Evolutionary conservation across 2,797 vertebrate species (phyloP), one percentile per base, ranked within the genome.

Genomic region (Valencia hispanica): DNA sequence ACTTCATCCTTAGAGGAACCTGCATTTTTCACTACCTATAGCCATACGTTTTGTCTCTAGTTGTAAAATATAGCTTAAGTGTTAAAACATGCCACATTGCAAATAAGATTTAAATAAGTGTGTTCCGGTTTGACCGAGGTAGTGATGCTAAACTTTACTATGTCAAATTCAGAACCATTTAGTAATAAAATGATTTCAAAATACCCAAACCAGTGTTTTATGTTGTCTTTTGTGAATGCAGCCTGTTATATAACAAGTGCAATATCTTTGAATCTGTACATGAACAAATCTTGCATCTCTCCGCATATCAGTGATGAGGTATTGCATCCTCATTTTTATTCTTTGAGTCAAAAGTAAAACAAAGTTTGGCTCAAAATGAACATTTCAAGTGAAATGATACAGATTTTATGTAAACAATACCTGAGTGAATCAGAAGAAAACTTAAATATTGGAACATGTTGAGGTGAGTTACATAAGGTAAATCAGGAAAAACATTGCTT

Each of bases 291-390:
- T 36, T 68, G 47, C 68, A 79, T 51, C 70, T 66, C 41, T 18
- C 68, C 20, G n/a, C 45, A 80, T 65, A 55, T 51, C 20, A 57
- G 5, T 22, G 59, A 71, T 66, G 48, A 79, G 15, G 17, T 72
- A 63, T 79, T 53, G 68, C 27, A 79, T 76, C n/a, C 73, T 75
- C 32, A 70, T 53, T 65, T 70, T 71, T 47, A 34, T 73, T 9
- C 63, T 45, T 14, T 68, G 8, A 48, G 10, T 74, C 25, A 65
- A 59, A 5, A 41, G 10, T 36, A 63, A 41, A 79, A 0, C 12
- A 48, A 20, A n/a, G 55, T 68, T 63, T 81, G 72, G 39, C 11
- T 82, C 43, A 34, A n/a, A 34, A 7, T 18, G 25, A 66, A 57
- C 3, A 63, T 61, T 74, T 71, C 39, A 57, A 41, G 50, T 74